phyloP scores from a whole-genome alignment of 92 coral and sea anemone species.

The Meandrina meandrites region DNA sequence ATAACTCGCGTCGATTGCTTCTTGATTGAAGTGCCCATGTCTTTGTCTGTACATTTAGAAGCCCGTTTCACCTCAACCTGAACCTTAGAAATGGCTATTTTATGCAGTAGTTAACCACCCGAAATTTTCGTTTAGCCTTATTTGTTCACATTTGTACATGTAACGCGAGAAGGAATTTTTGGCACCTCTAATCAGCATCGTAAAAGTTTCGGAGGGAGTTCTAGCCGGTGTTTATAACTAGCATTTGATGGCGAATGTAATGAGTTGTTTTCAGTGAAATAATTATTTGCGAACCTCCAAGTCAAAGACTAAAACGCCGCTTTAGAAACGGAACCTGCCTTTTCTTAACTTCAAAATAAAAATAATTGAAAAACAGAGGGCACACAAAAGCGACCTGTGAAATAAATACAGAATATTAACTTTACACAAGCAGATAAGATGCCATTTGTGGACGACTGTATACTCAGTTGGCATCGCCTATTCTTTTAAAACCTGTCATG shows the following conservation, averaged over 20 bases:
- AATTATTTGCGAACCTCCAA: background rate
- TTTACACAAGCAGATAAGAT: background rate
- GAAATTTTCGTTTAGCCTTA: background rate
- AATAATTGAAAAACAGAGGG: background rate
- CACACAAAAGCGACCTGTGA: background rate
- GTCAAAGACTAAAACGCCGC: background rate
- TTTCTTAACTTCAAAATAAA: background rate
- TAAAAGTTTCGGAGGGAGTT: background rate
- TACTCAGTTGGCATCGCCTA: background rate
- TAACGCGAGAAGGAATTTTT: background rate
- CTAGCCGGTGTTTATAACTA: background rate
- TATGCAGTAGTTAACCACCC: background rate
- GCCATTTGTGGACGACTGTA: background rate
- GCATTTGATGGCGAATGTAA: background rate
- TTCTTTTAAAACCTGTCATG: background rate
- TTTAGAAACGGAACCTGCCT: background rate
- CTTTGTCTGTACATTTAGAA: background rate
- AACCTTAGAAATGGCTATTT: background rate
- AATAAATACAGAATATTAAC: background rate
- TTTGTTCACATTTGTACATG: background rate
- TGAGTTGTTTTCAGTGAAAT: background rate
- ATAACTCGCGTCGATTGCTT: background rate
- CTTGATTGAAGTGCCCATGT: background rate
- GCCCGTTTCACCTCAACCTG: background rate
- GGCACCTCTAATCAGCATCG: background rate